Percentiles rank a stretch among this genome's conserved stretches.
Conservation (phyloP, 2,113 vertebrate genomes). For the Clinocottus analis region DNA sequence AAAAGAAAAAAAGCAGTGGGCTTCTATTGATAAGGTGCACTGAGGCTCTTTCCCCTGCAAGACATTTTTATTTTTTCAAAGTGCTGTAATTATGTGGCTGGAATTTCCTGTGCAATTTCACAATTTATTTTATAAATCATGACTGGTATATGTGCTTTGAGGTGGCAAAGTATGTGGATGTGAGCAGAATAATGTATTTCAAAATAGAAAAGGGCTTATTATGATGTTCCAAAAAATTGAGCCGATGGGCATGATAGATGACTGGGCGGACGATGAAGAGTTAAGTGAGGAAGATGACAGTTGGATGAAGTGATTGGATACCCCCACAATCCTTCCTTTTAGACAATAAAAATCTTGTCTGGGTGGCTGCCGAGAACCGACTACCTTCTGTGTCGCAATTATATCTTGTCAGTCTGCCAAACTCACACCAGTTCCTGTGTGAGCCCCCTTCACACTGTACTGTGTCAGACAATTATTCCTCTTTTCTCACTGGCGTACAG, state of each 20-base stretch:
- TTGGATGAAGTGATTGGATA: constrained; percentile 62
- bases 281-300: constrained; percentile 33
- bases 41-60: constrained; percentile 57
- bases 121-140: constrained; percentile 73
- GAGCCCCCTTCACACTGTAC: background rate
- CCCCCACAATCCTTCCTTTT: constrained; percentile 42
- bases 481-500: background rate
- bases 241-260: constrained; percentile 24
- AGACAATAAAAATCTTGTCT: constrained; percentile 38
- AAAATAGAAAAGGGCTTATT: constrained; percentile 46
- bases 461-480: background rate
- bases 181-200: constrained; percentile 56
- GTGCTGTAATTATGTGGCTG: constrained; percentile 70
- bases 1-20: constrained; percentile 33
- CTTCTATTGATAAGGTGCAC: constrained; percentile 65
- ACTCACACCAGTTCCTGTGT: constrained; percentile 20
- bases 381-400: constrained; percentile 46
- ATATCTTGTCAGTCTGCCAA: constrained; percentile 36
- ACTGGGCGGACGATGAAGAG: constrained; percentile 14
- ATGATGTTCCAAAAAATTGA: constrained; percentile 44
- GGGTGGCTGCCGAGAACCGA: constrained; percentile 29
- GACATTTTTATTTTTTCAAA: constrained; percentile 64
- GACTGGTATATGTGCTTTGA: constrained; percentile 52
- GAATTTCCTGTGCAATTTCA: constrained; percentile 66
- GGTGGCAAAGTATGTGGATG: constrained; percentile 42